Percentiles rank a stretch among this genome's conserved stretches.
Conservation (phyloP, 2,113 vertebrate species). For the Malurus melanocephalus region DNA sequence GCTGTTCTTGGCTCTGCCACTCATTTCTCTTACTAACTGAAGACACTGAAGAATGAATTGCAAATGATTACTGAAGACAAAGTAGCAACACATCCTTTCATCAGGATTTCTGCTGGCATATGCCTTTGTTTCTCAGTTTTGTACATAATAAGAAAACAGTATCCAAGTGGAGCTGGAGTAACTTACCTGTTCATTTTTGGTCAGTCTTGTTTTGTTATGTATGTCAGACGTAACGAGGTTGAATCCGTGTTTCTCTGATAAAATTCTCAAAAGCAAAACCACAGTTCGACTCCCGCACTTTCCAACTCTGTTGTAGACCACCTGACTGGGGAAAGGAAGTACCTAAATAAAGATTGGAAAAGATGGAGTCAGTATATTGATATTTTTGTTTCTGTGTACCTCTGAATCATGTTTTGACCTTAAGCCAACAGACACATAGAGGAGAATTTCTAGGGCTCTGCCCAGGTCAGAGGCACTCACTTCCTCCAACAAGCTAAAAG, state of each 20-base stretch:
- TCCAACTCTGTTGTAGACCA: slow-evolving; percentile 98
- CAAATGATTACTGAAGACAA: not conserved
- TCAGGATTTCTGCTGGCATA: not conserved
- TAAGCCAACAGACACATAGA: not conserved
- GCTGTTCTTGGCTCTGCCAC: not conserved
- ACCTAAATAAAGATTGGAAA: slow-evolving; percentile 70
- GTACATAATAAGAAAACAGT: not conserved
- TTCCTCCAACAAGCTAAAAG: not conserved
- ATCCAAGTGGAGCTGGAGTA: not conserved
- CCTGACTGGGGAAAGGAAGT: slow-evolving; percentile 95
- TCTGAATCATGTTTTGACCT: not conserved
- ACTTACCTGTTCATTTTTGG: slow-evolving; percentile 92
- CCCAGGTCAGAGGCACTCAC: not conserved
- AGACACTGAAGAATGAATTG: not conserved
- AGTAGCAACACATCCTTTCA: not conserved
- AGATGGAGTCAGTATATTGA: not conserved
- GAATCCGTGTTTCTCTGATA: slow-evolving; percentile 93
- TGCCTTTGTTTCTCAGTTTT: not conserved
- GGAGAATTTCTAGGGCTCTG: not conserved
- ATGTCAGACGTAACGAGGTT: slow-evolving; percentile 95
- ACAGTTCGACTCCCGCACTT: slow-evolving; percentile 97
- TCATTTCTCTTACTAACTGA: not conserved
- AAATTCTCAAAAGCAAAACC: slow-evolving; percentile 89
- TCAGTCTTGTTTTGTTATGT: slow-evolving; percentile 97
- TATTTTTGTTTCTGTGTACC: not conserved